phyloP scores from a whole-genome alignment of 2,797 vertebrate species.

The Muraenolepis orangiensis region DNA sequence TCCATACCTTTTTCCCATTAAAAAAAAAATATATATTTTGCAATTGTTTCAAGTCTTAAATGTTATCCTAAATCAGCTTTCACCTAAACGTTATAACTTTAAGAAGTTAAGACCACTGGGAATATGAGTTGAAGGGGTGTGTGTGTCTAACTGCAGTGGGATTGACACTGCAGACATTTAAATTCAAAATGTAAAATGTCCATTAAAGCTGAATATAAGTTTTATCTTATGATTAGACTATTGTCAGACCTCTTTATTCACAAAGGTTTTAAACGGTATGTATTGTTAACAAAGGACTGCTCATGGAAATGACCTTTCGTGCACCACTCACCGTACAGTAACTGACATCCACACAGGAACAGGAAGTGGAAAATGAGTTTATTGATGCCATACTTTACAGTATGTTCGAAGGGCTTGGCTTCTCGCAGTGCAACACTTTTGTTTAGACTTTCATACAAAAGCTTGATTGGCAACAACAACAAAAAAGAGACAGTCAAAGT shows the following conservation, averaged over 20 bases:
- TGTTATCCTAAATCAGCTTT: no score
- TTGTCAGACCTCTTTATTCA: neutral
- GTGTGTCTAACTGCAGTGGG: neutral
- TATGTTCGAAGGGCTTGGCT: conserved; percentile 60
- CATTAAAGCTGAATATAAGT: neutral
- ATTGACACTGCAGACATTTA: neutral
- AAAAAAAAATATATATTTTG: neutral
- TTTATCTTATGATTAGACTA: neutral
- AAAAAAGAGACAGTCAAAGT: no score
- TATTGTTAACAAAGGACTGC: neutral
- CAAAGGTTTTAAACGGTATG: neutral
- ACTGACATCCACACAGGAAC: neutral
- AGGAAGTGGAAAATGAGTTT: conserved; percentile 65
- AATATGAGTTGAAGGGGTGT: neutral
- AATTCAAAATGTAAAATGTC: no score
- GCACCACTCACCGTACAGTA: neutral
- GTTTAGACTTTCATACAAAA: conserved; percentile 36
- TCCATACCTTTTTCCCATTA: neutral
- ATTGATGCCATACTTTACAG: conserved; percentile 62
- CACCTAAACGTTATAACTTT: no score
- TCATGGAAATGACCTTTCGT: no score
- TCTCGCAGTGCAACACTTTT: conserved; percentile 46
- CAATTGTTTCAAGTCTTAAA: neutral
- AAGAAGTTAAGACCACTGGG: neutral
- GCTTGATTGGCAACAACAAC: conserved; percentile 30